Evolutionary conservation across 2,113 vertebrate genomes (phyloP).

Genomic region (Petaurus breviceps): DNA sequence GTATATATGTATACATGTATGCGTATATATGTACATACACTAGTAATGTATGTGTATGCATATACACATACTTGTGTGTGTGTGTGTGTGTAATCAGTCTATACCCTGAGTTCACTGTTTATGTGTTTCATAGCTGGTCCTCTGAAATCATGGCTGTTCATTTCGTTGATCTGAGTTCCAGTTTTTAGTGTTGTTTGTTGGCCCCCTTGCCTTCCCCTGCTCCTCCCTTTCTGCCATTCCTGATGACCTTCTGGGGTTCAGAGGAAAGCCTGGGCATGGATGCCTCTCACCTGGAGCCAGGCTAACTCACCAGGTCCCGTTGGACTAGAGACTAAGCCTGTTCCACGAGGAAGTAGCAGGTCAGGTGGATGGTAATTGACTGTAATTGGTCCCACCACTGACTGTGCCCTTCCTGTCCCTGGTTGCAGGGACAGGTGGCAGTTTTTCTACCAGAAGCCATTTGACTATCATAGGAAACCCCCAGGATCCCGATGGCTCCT

Average conservation of each 20-base stretch:
- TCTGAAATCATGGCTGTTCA: not conserved
- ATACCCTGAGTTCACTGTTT: not conserved
- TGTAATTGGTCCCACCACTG: slow-evolving; percentile 18
- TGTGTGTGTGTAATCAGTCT: not conserved
- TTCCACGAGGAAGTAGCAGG: slow-evolving; percentile 69
- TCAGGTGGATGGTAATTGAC: slow-evolving; percentile 62
- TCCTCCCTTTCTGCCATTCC: not conserved
- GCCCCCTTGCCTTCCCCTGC: not conserved
- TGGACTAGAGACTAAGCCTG: slow-evolving; percentile 53
- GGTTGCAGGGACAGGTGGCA: no score
- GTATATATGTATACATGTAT: no score
- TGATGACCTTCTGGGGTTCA: slow-evolving; percentile 16
- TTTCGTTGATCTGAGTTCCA: not conserved
- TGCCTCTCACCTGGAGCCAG: not conserved
- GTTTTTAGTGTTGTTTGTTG: not conserved
- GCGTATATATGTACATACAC: no score
- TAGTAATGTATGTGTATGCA: no score
- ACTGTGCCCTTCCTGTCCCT: slow-evolving; percentile 13
- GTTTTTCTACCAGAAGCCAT: not conserved
- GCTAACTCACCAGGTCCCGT: not conserved
- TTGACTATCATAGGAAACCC: not conserved
- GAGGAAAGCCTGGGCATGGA: not conserved
- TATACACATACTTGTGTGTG: no score
- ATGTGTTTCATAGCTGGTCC: not conserved
- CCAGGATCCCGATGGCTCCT: not conserved